Evolutionary conservation across 2,888 invertebrate genomes (phyloP), one percentile per base, ranked within the genome.

Genomic region (Microctonus brassicae): DNA sequence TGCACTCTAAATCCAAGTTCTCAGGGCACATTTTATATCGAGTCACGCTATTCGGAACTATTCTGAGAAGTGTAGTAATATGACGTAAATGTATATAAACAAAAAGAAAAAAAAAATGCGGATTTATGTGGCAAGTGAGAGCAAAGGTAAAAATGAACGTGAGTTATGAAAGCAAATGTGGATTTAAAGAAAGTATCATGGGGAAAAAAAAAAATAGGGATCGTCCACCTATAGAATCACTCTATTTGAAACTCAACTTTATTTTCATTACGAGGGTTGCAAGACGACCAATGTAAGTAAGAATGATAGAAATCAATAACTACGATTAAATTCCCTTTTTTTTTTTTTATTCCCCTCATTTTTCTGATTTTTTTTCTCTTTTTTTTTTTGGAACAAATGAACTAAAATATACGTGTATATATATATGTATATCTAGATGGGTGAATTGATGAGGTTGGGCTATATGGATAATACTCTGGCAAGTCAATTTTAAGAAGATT

Each of bases 21-120:
- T 55, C 34, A 36, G 34, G 13, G 53, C 24, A 55, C 26, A 24
- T 62, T 62, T 42, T 47, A 17, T 47, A 47, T 55, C 55, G n/a
- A 42, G 65, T 55, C 65, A 65, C 24, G 52, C 34, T 22, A 55
- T 65, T 65, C 22, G 65, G 24, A 65, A 55, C 55, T 65, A 65
- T n/a, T n/a, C 55, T 22, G 17, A 33, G 24, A 11, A 13, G 6
- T 52, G n/a, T 24, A 20, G 22, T 42, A 34, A 36, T 22, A 34
- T 26, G 33, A 33, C 13, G 10, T 13, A 55, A 36, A 65, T 34
- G 36, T 13, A n/a, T 1, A n/a, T 11, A 13, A 29, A 63, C 9
- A 26, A 47, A 64, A 33, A 13, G 6, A 42, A 34, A 17, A 47
- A 22, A 42, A 5, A 52, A 52, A 13, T 29, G 26, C 10, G 47